Base-by-base conservation (phyloP, 2,113 vertebrate species). In the Enhydra lutris region DNA sequence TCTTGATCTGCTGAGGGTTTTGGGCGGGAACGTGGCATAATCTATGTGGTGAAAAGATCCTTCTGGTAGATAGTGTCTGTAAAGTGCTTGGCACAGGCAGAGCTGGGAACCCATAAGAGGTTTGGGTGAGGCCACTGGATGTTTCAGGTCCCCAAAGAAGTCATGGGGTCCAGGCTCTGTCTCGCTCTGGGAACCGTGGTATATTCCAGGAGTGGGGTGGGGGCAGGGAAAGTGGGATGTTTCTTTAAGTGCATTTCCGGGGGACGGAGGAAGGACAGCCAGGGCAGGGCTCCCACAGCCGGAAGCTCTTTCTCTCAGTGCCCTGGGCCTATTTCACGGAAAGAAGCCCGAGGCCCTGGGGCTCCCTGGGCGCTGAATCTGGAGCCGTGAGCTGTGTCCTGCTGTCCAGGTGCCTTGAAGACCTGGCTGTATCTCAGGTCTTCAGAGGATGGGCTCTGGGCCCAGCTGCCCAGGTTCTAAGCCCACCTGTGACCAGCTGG, bases 41-140 rank as follows among this genome's bases (percentile, higher is more conserved):
- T 91, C 83, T 94, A 39, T 20, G 18, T 78, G 71, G 55, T 78
- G 39, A 31, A 15, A 78, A 94, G 95, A 97, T 96, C 26, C 26
- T 61, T 69, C 6, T 1, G 1, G n/a, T 39, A 96, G 96, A 94
- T 93, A 96, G 31, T 8, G 29, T 7, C 12, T 61, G 50, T 50
- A 7, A 91, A 63, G 21, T 39, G 76, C 31, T 90, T n/a, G 76
- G 89, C 34, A 5, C 14, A 29, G 79, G 71, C 13, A 7, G 47
- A 18, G 24, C 55, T 52, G 21, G 89, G 78, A 1, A 21, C 81
- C 79, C 61, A 23, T 36, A 65, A 17, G 73, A 0, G 52, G 29
- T 17, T 88, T 0, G 0, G 1, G 5, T 65, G 89, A 50, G 0
- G 2, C 39, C 31, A 42, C 24, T 4, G 55, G 52, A 31, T 24